Conservation (phyloP, 2,888 invertebrate species). For the Catocala fraxini region DNA sequence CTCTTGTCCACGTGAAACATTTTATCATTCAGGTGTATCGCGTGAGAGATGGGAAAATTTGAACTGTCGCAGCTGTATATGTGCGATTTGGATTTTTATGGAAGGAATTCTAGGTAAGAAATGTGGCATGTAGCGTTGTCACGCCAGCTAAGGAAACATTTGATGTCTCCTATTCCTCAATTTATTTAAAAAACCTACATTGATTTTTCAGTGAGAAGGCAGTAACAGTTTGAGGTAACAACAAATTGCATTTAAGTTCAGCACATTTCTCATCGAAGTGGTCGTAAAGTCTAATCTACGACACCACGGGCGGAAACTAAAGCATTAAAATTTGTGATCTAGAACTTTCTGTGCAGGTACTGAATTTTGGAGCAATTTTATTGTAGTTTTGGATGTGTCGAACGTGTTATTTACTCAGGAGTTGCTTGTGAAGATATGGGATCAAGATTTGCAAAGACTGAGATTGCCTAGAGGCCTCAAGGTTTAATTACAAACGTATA, state of each 20-base stretch:
- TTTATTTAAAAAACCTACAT: background rate
- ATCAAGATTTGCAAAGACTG: too few relatives aligned
- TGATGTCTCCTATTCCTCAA: background rate
- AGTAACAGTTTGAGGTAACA: constrained; percentile 11
- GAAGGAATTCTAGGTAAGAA: background rate
- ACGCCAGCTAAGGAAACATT: too few relatives aligned
- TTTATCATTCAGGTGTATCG: too few relatives aligned
- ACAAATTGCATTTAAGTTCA: constrained; percentile 24
- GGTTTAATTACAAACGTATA: too few relatives aligned
- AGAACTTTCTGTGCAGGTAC: background rate
- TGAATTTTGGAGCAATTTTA: constrained; percentile 3
- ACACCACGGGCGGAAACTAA: constrained; percentile 11
- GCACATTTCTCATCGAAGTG: constrained; percentile 29
- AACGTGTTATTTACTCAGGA: too few relatives aligned
- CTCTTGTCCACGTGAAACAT: too few relatives aligned
- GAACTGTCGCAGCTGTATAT: too few relatives aligned
- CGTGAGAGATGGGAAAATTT: too few relatives aligned
- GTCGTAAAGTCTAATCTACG: constrained; percentile 40
- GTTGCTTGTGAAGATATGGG: too few relatives aligned
- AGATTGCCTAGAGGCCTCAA: too few relatives aligned
- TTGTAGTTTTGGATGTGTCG: background rate
- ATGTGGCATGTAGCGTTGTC: background rate
- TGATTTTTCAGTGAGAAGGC: background rate
- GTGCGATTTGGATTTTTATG: too few relatives aligned
- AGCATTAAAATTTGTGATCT: constrained; percentile 17